Base-by-base conservation (phyloP, 2,113 vertebrate genomes). In the Seriola aureovittata region DNA sequence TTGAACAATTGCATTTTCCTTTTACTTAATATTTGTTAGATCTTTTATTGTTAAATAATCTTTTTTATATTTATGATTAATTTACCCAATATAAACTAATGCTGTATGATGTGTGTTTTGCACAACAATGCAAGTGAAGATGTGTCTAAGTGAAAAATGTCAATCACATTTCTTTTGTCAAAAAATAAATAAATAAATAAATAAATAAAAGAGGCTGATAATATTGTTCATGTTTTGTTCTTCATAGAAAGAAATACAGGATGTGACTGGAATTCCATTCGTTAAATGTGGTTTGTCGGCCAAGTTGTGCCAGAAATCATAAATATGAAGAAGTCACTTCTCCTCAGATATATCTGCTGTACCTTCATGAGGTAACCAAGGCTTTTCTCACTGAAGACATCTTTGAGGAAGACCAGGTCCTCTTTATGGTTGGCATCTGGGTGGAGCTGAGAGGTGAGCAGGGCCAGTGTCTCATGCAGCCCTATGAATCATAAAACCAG, bases 291-390 rank as follows among this genome's bases (percentile, higher is more conserved):
- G 6, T 21, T 40, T 38, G 5, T 40, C 8, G 40, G 40, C 40
- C 40, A 40, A 40, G 9, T 38, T 6, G 57, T 4, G 2, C 6
- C 8, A 50, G 5, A 68, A 10, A 32, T 32, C 25, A 50, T 16
- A 46, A 17, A 46, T 66, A 46, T 67, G 8, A 48, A 34, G 14
- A 32, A 5, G 17, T n/a, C 60, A n/a, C 14, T 12, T 36, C 40
- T 8, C 11, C 21, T 12, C 13, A 25, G 16, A 23, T 29, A n/a
- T 13, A 21, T 63, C 1, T 69, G 55, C 38, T 50, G 21, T 91
- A 98, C 98, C 97, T 97, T 99, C 96, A 99, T 97, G 78, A 99
- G 91, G 78, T 97, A 97, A 85, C 94, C 84, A 6, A 99, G 96
- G 90, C 97, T 98, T 77, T 95, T 97, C 84, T 99, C 98, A 62